Conservation (phyloP, 2,888 invertebrate species). For the Gymnosoma rotundatum region DNA sequence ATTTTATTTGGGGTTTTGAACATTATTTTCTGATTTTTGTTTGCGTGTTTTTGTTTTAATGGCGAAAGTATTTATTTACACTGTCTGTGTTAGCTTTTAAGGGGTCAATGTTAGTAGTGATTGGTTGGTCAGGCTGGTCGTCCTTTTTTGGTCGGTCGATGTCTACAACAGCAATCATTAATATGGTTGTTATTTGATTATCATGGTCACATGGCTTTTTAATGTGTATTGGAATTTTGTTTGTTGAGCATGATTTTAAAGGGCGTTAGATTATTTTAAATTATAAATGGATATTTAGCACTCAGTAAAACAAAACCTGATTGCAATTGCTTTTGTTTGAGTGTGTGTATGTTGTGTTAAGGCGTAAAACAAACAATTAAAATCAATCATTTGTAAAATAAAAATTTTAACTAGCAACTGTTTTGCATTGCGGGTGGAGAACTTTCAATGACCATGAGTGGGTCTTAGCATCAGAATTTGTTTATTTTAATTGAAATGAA, state of each 20-base stretch:
- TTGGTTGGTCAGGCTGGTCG: conserved; percentile 45
- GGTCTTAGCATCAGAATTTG: conserved; percentile 19
- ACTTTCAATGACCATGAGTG: conserved; percentile 8
- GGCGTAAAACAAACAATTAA: conserved; percentile 60
- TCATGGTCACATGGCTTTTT: conserved; percentile 43
- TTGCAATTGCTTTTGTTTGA: too few relatives aligned
- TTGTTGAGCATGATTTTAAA: conserved; percentile 16
- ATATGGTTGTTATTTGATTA: conserved; percentile 63
- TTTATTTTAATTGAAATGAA: conserved; percentile 46
- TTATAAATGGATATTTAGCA: conserved; percentile 65
- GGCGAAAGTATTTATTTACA: conserved; percentile 38
- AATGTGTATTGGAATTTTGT: conserved; percentile 50
- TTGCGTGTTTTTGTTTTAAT: neutral
- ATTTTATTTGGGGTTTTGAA: conserved; percentile 25
- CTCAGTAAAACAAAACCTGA: conserved; percentile 19
- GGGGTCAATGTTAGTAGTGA: conserved; percentile 53
- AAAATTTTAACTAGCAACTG: conserved; percentile 34
- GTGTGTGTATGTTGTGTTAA: conserved; percentile 2
- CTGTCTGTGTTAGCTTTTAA: conserved; percentile 54
- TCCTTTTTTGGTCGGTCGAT: conserved; percentile 28
- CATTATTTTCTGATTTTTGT: conserved; percentile 29
- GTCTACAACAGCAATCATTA: conserved; percentile 39
- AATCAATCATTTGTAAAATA: conserved; percentile 61
- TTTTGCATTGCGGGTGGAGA: neutral
- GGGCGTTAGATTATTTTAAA: conserved; percentile 60